phyloP scores from a whole-genome alignment of 2,797 vertebrate genomes.

The Enteromius paludinosus region DNA sequence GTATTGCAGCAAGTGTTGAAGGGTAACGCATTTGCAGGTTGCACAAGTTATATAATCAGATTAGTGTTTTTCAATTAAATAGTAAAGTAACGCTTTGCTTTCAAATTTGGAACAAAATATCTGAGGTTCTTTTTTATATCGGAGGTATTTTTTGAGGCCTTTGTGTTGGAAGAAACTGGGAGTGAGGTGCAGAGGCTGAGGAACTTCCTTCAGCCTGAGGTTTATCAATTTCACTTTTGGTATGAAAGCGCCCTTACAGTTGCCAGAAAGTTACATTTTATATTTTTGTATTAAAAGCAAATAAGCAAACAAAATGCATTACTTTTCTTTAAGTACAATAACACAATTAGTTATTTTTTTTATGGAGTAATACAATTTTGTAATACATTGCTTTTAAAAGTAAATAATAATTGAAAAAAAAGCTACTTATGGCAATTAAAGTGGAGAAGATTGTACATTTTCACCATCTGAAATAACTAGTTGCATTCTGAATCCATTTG shows the following conservation, averaged over 20 bases:
- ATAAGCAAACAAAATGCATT: not conserved
- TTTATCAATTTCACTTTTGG: not conserved
- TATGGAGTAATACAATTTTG: not conserved
- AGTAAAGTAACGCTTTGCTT: not conserved
- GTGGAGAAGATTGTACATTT: not conserved
- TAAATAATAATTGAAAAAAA: no score
- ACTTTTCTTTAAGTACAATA: not conserved
- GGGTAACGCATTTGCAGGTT: not conserved
- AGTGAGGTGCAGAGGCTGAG: not conserved
- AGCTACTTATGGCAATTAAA: not conserved
- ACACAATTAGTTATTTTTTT: not conserved
- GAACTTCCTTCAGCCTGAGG: not conserved
- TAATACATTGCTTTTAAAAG: not conserved
- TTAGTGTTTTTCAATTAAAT: not conserved
- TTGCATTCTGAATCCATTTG: not conserved
- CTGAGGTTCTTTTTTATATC: not conserved
- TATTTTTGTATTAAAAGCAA: not conserved
- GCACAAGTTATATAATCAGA: not conserved
- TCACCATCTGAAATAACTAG: not conserved
- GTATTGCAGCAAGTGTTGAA: not conserved
- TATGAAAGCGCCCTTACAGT: not conserved
- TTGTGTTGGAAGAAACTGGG: not conserved
- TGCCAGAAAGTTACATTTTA: not conserved
- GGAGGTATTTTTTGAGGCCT: no score
- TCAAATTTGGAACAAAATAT: not conserved